Evolutionary conservation across 2,113 vertebrate genomes (phyloP).

Genomic region (Artemisiospiza belli): DNA sequence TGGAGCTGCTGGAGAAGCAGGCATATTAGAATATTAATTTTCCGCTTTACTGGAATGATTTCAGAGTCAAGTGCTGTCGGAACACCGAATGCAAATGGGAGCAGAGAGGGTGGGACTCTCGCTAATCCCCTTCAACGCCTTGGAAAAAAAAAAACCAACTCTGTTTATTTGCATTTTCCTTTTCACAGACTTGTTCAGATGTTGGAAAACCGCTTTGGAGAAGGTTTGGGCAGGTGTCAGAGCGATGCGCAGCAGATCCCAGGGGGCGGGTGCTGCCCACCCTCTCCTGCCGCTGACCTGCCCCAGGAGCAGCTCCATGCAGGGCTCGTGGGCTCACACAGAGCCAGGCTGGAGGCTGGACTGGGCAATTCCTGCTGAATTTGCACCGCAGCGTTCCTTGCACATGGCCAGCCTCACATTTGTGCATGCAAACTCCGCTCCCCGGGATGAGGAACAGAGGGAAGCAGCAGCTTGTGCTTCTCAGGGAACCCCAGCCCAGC

Average conservation of each 20-base stretch:
- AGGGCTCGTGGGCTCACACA: neutral
- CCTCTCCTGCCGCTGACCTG: neutral
- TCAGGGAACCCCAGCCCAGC: neutral
- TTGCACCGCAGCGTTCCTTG: neutral
- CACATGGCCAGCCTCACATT: neutral
- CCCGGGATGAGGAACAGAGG: neutral
- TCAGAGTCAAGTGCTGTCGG: slow-evolving; percentile 73
- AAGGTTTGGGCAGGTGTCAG: neutral
- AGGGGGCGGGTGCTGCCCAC: neutral
- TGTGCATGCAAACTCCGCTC: neutral
- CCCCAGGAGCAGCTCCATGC: neutral
- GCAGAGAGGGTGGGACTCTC: slow-evolving; percentile 61
- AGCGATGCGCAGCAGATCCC: neutral
- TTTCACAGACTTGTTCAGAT: neutral
- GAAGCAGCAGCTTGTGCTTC: neutral
- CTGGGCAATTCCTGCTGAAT: neutral
- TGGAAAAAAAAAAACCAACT: neutral
- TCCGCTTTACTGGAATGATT: slow-evolving; percentile 85
- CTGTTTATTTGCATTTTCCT: slow-evolving; percentile 58
- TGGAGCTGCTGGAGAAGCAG: slow-evolving; percentile 72
- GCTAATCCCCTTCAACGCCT: slow-evolving; percentile 66
- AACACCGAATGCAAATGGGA: slow-evolving; percentile 68
- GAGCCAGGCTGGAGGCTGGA: neutral
- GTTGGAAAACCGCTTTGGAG: neutral
- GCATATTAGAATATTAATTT: slow-evolving; percentile 86